Evolutionary conservation across 2,888 invertebrate genomes (phyloP).

Genomic region (Ischnura elegans): DNA sequence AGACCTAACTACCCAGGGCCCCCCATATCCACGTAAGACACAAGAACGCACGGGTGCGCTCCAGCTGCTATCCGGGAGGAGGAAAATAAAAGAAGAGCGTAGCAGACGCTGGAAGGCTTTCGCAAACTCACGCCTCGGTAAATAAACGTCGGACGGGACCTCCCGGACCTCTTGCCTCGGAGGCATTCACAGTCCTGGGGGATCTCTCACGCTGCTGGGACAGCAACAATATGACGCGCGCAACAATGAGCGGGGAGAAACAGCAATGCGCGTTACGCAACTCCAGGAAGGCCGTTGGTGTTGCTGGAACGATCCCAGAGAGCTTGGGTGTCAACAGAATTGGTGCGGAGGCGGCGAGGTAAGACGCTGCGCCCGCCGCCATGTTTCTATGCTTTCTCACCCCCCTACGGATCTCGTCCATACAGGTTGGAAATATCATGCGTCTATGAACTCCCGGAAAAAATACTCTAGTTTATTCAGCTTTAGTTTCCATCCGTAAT

Average conservation of each 20-base stretch:
- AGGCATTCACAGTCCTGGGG: not conserved
- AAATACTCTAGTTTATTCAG: not conserved
- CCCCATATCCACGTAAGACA: not conserved
- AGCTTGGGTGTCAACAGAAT: too few species aligned
- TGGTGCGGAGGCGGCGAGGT: not conserved
- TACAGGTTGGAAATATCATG: too few species aligned
- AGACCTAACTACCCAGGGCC: not conserved
- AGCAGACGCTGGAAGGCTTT: not conserved
- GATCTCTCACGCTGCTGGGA: constrained; percentile 4
- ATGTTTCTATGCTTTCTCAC: not conserved
- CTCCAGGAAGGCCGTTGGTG: not conserved
- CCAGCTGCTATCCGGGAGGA: not conserved
- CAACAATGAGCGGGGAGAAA: constrained; percentile 19
- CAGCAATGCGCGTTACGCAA: not conserved
- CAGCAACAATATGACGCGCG: constrained; percentile 4
- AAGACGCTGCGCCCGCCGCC: not conserved
- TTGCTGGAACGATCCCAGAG: too few species aligned
- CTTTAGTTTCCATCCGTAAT: constrained; percentile 1
- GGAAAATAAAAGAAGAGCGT: not conserved
- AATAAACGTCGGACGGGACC: constrained; percentile 1
- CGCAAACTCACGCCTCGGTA: constrained; percentile 1
- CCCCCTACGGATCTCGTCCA: too few species aligned
- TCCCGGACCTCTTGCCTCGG: not conserved
- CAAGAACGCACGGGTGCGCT: not conserved
- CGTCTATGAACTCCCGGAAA: not conserved